These are phyloP conservation scores for Chaenogobius annularis DNA, from an alignment of 2,113 vertebrate genomes.

Conservation along the genomic window DNA sequence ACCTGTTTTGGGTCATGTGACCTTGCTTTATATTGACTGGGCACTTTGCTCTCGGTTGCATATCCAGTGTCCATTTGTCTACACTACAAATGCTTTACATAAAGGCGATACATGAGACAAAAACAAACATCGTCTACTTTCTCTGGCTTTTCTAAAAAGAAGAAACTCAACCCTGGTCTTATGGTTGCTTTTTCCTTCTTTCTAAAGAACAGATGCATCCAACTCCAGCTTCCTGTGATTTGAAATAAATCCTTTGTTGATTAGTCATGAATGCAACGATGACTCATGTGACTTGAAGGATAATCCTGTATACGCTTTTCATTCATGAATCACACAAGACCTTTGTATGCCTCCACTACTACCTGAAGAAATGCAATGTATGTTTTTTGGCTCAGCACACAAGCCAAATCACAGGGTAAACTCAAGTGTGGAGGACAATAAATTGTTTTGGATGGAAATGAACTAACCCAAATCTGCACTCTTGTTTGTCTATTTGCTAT, in stretches of 20 bases:
- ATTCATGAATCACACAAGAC: slow-evolving; percentile 54
- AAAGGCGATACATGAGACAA: slow-evolving; percentile 38
- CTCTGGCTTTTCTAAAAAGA: slow-evolving; percentile 53
- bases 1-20: slow-evolving; percentile 72
- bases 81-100: slow-evolving; percentile 66
- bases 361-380: slow-evolving; percentile 73
- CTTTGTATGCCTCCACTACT: slow-evolving; percentile 69
- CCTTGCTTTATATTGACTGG: slow-evolving; percentile 69
- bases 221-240: slow-evolving; percentile 56
- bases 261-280: slow-evolving; percentile 67
- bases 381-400: slow-evolving; percentile 61
- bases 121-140: slow-evolving; percentile 30
- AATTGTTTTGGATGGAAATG: slow-evolving; percentile 74
- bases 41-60: slow-evolving; percentile 66
- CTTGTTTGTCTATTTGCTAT: slow-evolving; percentile 28
- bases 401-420: slow-evolving; percentile 68
- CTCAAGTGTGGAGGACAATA: slow-evolving; percentile 74
- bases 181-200: slow-evolving; percentile 31
- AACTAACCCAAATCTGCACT: slow-evolving; percentile 60
- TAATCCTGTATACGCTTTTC: slow-evolving; percentile 61
- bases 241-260: slow-evolving; percentile 62
- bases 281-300: slow-evolving; percentile 66
- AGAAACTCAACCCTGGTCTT: slow-evolving; percentile 40
- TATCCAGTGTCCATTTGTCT: slow-evolving; percentile 59
- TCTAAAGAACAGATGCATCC: slow-evolving; percentile 51